Percentiles rank a stretch among this genome's conserved stretches.
phyloP scores from a whole-genome alignment of 2,888 invertebrate species.

The Phlogophora meticulosa region DNA sequence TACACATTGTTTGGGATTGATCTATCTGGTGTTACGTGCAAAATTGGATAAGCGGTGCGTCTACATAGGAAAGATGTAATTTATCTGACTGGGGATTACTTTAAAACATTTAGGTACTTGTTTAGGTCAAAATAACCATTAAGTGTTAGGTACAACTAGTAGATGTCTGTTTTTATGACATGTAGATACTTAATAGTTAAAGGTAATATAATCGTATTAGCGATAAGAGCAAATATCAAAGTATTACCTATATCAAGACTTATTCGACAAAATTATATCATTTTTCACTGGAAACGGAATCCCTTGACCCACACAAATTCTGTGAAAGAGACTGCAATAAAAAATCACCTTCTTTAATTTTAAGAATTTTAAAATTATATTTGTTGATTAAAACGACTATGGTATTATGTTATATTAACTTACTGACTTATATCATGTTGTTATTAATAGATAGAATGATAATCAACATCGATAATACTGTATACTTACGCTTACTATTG shows the following conservation, averaged over 20 bases:
- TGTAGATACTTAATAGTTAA: too few species aligned
- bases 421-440: slow-evolving; percentile 8
- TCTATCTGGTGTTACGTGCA: slow-evolving; percentile 34
- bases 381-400: slow-evolving; percentile 46
- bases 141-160: too few species aligned
- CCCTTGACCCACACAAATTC: slow-evolving; percentile 63
- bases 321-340: slow-evolving; percentile 53
- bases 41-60: slow-evolving; percentile 36
- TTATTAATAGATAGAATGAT: slow-evolving; percentile 44
- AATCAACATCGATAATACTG: slow-evolving; percentile 14
- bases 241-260: slow-evolving; percentile 28
- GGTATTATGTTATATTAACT: slow-evolving; percentile 10
- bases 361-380: slow-evolving; percentile 38
- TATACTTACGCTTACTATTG: neutral
- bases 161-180: too few species aligned
- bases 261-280: slow-evolving; percentile 34
- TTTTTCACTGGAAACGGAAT: slow-evolving; percentile 55
- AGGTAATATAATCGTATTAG: slow-evolving; percentile 46
- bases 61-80: neutral
- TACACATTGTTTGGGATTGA: slow-evolving; percentile 52
- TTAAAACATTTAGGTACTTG: neutral
- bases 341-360: slow-evolving; percentile 41
- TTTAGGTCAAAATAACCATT: too few species aligned
- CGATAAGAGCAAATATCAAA: slow-evolving; percentile 23
- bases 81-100: neutral